Evolutionary conservation across 1,140 invertebrate genomes (phyloP), one percentile per base, ranked within the genome.

Genomic region (Fopius arisanus): DNA sequence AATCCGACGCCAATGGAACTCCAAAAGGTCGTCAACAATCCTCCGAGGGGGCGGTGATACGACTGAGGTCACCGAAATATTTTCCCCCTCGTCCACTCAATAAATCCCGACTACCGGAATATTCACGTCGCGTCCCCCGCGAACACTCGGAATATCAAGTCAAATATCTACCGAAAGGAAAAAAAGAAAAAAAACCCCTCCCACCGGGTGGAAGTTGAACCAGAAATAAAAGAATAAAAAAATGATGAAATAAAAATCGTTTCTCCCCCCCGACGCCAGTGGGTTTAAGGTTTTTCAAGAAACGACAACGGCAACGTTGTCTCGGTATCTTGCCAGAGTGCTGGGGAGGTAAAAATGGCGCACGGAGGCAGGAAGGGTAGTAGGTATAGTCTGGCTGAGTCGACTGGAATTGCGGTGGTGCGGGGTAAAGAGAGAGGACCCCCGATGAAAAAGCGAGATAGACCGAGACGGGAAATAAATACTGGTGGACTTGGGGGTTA

Each of bases 311-410:
- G 54, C 54, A 33, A 63, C 69, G 70, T 66, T 43, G 70, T 66
- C 37, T 62, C 29, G 51, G 59, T 48, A 63, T 48, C 43, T 48
- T 48, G 7, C 16, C 14, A 48, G 43, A 48, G 43, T n/a, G 14
- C 43, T 19, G 43, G 70, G 70, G 70, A 72, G 70, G 70, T 40
- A 72, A 65, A 71, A 72, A 72, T 72, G 70, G 70, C 70, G 62
- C 37, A 41, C 29, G 12, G 16, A 72, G 28, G 40, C 26, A 72
- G 62, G 70, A 66, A 72, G 70, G 70, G 62, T 66, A 63, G 69
- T 59, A 59, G 54, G 54, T 59, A 59, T 59, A 59, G 54, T 59
- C 54, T 63, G 21, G 69, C 48, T 28, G 31, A 41, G 31, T 37
- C 51, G 69, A 51, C 67, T 69, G 43, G 43, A 48, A 48, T 48